Evolutionary conservation across 2,797 vertebrate species (phyloP).

Genomic region (Propithecus deckenii): DNA sequence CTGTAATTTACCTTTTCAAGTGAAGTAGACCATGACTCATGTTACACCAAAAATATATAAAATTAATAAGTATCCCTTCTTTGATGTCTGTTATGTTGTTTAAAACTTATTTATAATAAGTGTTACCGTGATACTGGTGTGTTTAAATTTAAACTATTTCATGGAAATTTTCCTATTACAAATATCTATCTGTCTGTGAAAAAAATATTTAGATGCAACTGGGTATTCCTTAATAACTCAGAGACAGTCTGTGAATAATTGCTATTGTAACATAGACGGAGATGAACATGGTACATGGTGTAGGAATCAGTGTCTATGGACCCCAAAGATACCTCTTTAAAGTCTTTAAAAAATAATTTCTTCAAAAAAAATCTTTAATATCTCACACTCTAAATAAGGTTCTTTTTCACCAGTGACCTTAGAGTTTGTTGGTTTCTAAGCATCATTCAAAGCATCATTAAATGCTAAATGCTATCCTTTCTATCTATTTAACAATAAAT

Average conservation of each 20-base stretch:
- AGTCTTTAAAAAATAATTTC: background rate
- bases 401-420: background rate
- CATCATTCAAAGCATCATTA: background rate
- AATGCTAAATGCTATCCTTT: background rate
- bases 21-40: background rate
- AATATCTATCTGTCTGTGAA: background rate
- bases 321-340: background rate
- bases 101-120: background rate
- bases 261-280: background rate
- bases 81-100: background rate
- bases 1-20: background rate
- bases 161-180: background rate
- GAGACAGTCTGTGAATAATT: background rate
- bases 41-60: background rate
- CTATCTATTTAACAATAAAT: background rate
- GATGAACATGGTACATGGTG: background rate
- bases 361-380: background rate
- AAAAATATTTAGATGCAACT: background rate
- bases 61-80: background rate
- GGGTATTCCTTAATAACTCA: background rate
- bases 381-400: background rate
- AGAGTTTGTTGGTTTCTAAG: background rate
- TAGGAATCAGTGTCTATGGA: background rate
- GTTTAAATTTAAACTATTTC: background rate
- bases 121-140: background rate